phyloP scores from a whole-genome alignment of 1,140 invertebrate species.

The Dendrolimus kikuchii region DNA sequence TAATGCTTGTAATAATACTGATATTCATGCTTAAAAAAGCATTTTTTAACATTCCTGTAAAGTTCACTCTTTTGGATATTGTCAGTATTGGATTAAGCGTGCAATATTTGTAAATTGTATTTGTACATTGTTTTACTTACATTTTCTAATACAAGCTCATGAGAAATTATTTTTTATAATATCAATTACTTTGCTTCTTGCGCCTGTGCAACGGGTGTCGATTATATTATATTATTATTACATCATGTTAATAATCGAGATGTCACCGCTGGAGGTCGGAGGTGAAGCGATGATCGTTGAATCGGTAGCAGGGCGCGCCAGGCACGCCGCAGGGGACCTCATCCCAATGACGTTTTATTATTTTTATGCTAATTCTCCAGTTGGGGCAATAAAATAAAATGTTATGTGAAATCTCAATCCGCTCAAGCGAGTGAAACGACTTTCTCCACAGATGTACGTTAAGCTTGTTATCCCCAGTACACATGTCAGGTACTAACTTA shows the following conservation, averaged over 20 bases:
- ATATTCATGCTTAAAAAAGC: no score
- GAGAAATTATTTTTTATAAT: no score
- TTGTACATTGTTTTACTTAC: no score
- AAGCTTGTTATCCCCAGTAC: no score
- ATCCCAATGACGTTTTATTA: conserved; percentile 54
- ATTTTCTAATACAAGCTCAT: no score
- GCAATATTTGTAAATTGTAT: no score
- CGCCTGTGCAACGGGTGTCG: conserved; percentile 5
- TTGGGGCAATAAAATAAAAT: conserved; percentile 39
- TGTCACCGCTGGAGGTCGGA: conserved; percentile 16
- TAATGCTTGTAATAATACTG: no score
- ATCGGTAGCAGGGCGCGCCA: conserved; percentile 21
- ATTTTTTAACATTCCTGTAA: no score
- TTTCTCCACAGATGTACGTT: neutral
- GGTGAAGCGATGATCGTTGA: conserved; percentile 37
- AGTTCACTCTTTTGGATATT: no score
- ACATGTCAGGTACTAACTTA: no score
- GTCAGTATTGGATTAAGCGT: no score
- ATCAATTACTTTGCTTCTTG: no score
- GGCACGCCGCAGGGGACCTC: conserved; percentile 35
- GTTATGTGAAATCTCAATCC: conserved; percentile 31
- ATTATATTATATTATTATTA: conserved; percentile 17
- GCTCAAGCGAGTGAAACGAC: conserved; percentile 6
- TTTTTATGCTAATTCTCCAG: conserved; percentile 57
- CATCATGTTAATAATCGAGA: conserved; percentile 17